Base-by-base conservation (phyloP, 2,888 invertebrate species). In the Ennomos fuscantarius region DNA sequence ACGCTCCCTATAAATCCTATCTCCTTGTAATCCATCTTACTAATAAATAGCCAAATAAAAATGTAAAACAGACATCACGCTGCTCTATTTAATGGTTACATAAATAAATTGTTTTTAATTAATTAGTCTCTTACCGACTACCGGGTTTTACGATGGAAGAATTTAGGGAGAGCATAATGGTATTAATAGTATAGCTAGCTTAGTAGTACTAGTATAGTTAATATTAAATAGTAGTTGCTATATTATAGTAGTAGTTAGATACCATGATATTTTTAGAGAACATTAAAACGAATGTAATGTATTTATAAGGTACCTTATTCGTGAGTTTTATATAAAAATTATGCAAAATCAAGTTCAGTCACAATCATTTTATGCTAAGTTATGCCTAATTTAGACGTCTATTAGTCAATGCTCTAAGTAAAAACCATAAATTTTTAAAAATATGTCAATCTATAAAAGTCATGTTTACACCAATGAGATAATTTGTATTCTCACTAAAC, bases 321-420 rank as follows among this genome's bases (percentile, higher is more conserved):
- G 10, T 40, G 32, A n/a, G 15, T 58, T 51, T 48, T 48, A 58
- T 53, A 5, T 5, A 1, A 48, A 58, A 53, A 48, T 47, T 53
- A 53, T 53, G 32, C 52, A 11, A 48, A 33, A 11, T 34, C 12
- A 1, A 9, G 10, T 40, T 9, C 48, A 35, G 24, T 36, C 32
- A 58, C 43, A 52, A 53, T 48, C 40, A 48, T 48, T 39, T 48
- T 58, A 58, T 58, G 57, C 40, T 44, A 58, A 58, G 32, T 10
- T 58, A 58, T 53, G 53, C 43, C 35, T 58, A 52, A 48, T 53
- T 40, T 40, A 24, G 39, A 44, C 34, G 39, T 48, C 52, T 53
- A 53, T n/a, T n/a, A n/a, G n/a, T n/a, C n/a, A n/a, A n/a, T n/a
- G n/a, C n/a, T n/a, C n/a, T n/a, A n/a, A n/a, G n/a, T n/a, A n/a